Conservation (phyloP, 2,888 invertebrate genomes). For the Leptarthrus brevirostris region DNA sequence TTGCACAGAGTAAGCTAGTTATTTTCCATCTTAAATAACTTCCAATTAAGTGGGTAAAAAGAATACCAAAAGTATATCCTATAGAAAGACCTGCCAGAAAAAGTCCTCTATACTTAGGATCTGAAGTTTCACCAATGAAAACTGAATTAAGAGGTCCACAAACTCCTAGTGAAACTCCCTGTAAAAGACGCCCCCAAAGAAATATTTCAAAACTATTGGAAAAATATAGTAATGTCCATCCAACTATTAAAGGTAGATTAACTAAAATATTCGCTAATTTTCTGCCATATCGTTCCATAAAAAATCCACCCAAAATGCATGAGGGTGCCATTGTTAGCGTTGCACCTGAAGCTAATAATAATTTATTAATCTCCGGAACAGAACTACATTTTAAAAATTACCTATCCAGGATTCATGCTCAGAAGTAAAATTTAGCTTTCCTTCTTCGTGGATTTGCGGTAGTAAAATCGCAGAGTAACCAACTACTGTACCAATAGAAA, state of each 20-base stretch:
- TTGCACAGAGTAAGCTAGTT: conserved; percentile 71
- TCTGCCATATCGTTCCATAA: conserved; percentile 74
- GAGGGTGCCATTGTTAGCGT: conserved; percentile 75
- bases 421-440: conserved; percentile 61
- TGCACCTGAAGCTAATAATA: conserved; percentile 71
- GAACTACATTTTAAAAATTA: too few species aligned
- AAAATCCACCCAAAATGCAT: conserved; percentile 71
- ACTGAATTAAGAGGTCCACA: conserved; percentile 71
- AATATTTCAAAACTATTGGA: conserved; percentile 68
- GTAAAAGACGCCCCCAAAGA: conserved; percentile 70
- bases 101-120: conserved; percentile 72
- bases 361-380: too few species aligned
- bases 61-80: conserved; percentile 71
- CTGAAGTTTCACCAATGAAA: conserved; percentile 72
- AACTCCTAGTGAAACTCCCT: conserved; percentile 71
- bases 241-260: conserved; percentile 70
- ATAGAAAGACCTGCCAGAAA: conserved; percentile 71
- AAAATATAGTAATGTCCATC: conserved; percentile 72
- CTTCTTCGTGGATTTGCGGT: conserved; percentile 68
- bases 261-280: conserved; percentile 70
- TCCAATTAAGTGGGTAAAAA: conserved; percentile 72
- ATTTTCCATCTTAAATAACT: conserved; percentile 74
- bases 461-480: conserved; percentile 75
- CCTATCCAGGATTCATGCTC: conserved; percentile 74
- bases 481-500: conserved; percentile 72